These are phyloP conservation scores for Plotosus lineatus DNA, from an alignment of 2,113 vertebrate genomes.

Conservation along the genomic window DNA sequence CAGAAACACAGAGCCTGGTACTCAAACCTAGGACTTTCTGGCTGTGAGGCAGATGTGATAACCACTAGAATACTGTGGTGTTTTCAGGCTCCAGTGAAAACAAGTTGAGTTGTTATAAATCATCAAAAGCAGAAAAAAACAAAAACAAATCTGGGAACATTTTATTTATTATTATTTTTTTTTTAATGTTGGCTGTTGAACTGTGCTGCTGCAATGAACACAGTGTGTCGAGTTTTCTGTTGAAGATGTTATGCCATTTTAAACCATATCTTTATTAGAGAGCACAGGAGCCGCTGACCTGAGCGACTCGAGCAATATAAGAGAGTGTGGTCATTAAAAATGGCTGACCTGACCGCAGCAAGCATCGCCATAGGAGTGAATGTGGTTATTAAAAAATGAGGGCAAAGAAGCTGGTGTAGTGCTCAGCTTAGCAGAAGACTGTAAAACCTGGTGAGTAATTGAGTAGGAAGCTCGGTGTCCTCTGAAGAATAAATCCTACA, in stretches of 20 bases:
- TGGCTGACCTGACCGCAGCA: background rate
- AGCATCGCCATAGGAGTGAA: background rate
- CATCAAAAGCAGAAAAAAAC: slow-evolving; percentile 1
- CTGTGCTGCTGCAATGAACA: background rate
- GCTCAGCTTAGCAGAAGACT: background rate
- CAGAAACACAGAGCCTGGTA: too few relatives aligned
- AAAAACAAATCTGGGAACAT: background rate
- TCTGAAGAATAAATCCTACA: too few relatives aligned
- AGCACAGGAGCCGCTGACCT: background rate
- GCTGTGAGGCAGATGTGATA: too few relatives aligned
- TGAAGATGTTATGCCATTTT: background rate
- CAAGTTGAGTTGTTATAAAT: background rate
- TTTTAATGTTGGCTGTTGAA: too few relatives aligned
- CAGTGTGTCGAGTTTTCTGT: background rate
- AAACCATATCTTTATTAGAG: slow-evolving; percentile 6
- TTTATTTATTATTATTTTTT: background rate
- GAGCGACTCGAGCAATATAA: background rate
- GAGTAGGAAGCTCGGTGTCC: background rate
- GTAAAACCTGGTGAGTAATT: background rate
- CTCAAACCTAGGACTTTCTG: too few relatives aligned
- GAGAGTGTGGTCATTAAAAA: slow-evolving; percentile 2
- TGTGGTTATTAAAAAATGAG: slow-evolving; percentile 9
- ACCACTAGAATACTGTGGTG: too few relatives aligned
- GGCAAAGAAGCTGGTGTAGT: background rate
- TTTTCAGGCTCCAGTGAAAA: background rate